Evolutionary conservation across 2,888 invertebrate genomes (phyloP).

Genomic region (Hipparchia sbordonii): DNA sequence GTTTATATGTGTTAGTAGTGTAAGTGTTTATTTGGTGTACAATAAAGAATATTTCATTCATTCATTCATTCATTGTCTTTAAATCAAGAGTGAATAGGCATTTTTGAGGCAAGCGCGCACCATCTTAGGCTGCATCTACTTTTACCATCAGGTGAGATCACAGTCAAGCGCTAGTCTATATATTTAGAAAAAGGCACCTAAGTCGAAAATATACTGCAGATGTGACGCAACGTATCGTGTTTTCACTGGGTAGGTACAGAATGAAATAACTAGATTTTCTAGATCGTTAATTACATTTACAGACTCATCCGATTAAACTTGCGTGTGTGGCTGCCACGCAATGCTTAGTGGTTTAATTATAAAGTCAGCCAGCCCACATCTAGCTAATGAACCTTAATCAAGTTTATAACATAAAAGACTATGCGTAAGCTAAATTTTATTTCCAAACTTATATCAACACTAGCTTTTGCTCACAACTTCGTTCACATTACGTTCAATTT

Average conservation of each 20-base stretch:
- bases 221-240: neutral
- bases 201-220: neutral
- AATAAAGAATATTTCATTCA: no score
- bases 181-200: neutral
- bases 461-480: no score
- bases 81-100: no score
- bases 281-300: conserved; percentile 18
- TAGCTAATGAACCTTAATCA: conserved; percentile 6
- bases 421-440: neutral
- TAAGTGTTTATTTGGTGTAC: no score
- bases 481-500: no score
- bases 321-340: conserved; percentile 1
- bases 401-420: neutral
- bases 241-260: neutral
- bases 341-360: conserved; percentile 11
- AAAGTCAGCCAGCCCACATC: conserved; percentile 10
- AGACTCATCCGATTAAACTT: conserved; percentile 12
- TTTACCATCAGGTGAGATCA: no score
- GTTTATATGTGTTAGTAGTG: no score
- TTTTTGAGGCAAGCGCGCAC: no score
- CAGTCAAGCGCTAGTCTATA: no score
- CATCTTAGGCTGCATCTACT: no score
- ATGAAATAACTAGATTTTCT: conserved; percentile 8
- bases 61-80: no score
- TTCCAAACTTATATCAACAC: no score